Percentiles rank a stretch among this genome's conserved stretches.
These are phyloP conservation scores for Malacosoma neustria DNA, from an alignment of 2,888 invertebrate species.

Conservation along the genomic window DNA sequence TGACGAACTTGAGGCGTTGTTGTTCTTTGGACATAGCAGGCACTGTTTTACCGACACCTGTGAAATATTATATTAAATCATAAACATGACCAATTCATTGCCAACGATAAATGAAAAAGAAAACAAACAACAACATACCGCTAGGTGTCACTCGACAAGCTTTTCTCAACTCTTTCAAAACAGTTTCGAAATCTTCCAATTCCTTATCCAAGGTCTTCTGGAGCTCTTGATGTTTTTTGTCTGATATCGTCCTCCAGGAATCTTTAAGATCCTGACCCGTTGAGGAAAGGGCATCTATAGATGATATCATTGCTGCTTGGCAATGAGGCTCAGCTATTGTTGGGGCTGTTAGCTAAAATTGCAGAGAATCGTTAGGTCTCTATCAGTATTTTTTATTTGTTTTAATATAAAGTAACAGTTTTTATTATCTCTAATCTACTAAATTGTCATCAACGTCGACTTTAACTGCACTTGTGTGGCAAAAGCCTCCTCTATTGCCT, in stretches of 20 bases:
- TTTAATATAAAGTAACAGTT: too few species aligned
- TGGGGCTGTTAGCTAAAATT: constrained; percentile 26
- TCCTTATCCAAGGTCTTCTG: constrained; percentile 12
- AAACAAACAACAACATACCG: neutral
- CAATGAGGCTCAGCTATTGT: constrained; percentile 25
- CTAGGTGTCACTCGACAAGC: constrained; percentile 12
- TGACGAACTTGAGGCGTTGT: constrained; percentile 24
- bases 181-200: constrained; percentile 15
- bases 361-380: neutral
- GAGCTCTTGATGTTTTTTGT: constrained; percentile 8
- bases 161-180: constrained; percentile 16
- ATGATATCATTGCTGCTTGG: constrained; percentile 20
- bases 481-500: too few species aligned
- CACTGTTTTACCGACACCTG: too few species aligned
- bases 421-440: too few species aligned
- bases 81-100: too few species aligned
- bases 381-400: too few species aligned
- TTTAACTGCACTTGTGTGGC: too few species aligned
- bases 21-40: too few species aligned
- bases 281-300: constrained; percentile 18
- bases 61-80: neutral
- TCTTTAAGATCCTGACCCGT: constrained; percentile 13
- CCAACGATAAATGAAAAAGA: too few species aligned
- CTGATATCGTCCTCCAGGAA: constrained; percentile 7
- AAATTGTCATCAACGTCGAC: too few species aligned